Percentiles rank a stretch among this genome's conserved stretches.
Evolutionary conservation across 2,797 vertebrate genomes (phyloP).

Genomic region (Graptemys geographica): DNA sequence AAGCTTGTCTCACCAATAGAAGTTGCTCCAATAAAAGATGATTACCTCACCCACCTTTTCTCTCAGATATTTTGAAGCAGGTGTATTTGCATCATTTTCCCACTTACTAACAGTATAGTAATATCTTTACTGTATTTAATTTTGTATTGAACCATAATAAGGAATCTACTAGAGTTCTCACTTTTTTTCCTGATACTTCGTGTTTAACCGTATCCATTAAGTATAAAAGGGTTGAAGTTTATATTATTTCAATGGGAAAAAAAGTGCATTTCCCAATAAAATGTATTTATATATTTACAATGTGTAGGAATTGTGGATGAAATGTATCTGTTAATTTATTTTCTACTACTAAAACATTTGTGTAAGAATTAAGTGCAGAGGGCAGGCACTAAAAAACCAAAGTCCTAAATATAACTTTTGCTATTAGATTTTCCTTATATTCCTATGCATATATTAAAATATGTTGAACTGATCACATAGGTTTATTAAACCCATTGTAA

Average conservation of each 20-base stretch:
- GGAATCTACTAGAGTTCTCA: not conserved
- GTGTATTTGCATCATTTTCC: constrained; percentile 19
- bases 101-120: not conserved
- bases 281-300: not conserved
- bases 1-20: too few relatives aligned
- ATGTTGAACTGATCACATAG: not conserved
- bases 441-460: not conserved
- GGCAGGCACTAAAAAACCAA: too few relatives aligned
- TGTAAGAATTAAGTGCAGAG: too few relatives aligned
- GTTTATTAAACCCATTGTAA: not conserved
- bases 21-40: too few relatives aligned
- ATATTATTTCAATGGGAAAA: not conserved
- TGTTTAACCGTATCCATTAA: not conserved
- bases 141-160: not conserved
- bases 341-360: too few relatives aligned
- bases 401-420: not conserved
- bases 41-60: too few relatives aligned
- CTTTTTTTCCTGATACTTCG: too few relatives aligned
- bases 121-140: not conserved
- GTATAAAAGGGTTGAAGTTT: not conserved
- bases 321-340: not conserved
- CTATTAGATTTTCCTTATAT: not conserved
- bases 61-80: constrained; percentile 3
- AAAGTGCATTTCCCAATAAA: not conserved
- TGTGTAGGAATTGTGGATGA: not conserved